Evolutionary conservation across 2,888 invertebrate genomes (phyloP), one percentile per base, ranked within the genome.

Genomic region (Nomada fabriciana): DNA sequence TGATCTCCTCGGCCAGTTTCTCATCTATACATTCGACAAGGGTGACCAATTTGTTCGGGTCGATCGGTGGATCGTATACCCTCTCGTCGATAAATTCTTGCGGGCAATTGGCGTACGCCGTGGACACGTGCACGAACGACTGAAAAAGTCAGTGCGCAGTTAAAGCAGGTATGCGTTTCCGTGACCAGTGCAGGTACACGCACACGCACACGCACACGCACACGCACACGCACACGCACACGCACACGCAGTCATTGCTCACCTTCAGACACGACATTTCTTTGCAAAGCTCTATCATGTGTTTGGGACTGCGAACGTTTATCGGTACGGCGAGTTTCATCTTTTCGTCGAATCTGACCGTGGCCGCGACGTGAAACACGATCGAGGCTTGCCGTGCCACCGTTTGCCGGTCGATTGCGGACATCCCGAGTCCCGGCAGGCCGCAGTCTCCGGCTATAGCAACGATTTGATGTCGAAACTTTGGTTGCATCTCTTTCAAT

Each of bases 321-420:
- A 97, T 96, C 80, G 96, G 95, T 61, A 96, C 95, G 0, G 97
- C 97, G 5, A 95, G 93, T 94, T 96, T 96, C 18, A 97, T 94
- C 83, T 96, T 96, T 92, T 97, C 97, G 92, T 97, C 97, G 91
- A 97, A 97, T 72, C 95, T 90, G 1, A 95, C 95, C 0, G 95
- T 95, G 0, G 95, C 95, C 0, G 95, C 95, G 75, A 95, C 94
- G 86, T 96, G 95, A 86, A 95, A 95, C 4, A 96, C 95, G 65
- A 95, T 93, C 65, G 93, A 93, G 59, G 95, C 95, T 87, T 95
- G 94, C 23, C 94, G 93, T 4, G 94, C 91, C 1, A 96, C 93
- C 2, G 93, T 94, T 78, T 94, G 94, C 75, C 95, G 94, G 77
- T 96, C 96, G 23, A 94, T 94, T 0, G 95, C 93, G 13, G 94